phyloP scores from a whole-genome alignment of 2,113 vertebrate species.

The Lophius piscatorius region DNA sequence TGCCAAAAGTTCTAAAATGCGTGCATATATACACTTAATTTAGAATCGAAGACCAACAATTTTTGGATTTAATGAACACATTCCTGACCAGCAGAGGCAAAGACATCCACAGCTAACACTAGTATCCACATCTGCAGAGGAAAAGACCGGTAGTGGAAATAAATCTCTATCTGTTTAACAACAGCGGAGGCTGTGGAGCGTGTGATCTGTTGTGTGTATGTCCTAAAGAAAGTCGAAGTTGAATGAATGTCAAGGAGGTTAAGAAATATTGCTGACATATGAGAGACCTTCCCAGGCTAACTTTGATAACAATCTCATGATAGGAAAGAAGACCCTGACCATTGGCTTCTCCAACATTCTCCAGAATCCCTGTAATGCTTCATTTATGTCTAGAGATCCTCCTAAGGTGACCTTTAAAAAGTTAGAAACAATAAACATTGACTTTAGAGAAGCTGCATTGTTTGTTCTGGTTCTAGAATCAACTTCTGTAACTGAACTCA shows the following conservation, averaged over 20 bases:
- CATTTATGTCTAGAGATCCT: not conserved
- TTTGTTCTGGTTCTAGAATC: not conserved
- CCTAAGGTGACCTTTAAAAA: constrained; percentile 26
- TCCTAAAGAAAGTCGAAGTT: not conserved
- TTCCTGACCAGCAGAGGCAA: constrained; percentile 16
- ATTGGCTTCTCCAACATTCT: constrained; percentile 20
- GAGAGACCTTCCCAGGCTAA: constrained; percentile 5
- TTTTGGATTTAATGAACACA: constrained; percentile 22
- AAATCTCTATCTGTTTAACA: constrained; percentile 3
- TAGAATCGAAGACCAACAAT: constrained; percentile 32
- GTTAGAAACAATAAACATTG: constrained; percentile 12
- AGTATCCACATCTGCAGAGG: constrained; percentile 35
- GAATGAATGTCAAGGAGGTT: not conserved
- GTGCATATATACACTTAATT: constrained; percentile 16
- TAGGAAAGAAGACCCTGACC: not conserved
- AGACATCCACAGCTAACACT: constrained; percentile 22
- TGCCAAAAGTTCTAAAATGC: constrained; percentile 12
- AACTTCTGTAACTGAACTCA: not conserved
- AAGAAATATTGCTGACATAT: constrained; percentile 26
- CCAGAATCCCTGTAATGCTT: too few species aligned
- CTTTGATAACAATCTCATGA: constrained; percentile 19
- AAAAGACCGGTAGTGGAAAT: constrained; percentile 26
- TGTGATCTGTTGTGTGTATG: constrained; percentile 17
- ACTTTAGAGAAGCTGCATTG: not conserved
- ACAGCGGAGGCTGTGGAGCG: constrained; percentile 19